A percentile compares a stretch with the other conserved stretches of the same genome.
These are phyloP conservation scores for Formica exsecta DNA, from an alignment of 1,140 invertebrate species.

Conservation along the genomic window DNA sequence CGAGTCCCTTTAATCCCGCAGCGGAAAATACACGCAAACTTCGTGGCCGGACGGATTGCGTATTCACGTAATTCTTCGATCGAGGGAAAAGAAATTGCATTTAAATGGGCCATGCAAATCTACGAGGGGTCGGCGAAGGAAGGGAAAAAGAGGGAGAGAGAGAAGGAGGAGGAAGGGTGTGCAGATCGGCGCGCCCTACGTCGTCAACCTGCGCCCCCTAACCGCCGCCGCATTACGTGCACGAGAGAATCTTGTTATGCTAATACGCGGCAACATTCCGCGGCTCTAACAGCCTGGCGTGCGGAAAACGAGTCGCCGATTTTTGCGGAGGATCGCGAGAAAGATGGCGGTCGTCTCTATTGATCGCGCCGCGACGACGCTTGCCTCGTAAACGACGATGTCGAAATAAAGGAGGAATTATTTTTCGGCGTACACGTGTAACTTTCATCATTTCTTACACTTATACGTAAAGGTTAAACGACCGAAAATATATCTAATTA, in stretches of 20 bases:
- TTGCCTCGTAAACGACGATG: constrained; percentile 32
- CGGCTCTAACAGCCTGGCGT: constrained; percentile 55
- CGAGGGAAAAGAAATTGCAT: constrained; percentile 76
- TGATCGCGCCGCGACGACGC: constrained; percentile 42
- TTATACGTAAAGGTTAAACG: neutral
- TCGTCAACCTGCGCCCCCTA: constrained; percentile 20
- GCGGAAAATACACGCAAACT: constrained; percentile 30
- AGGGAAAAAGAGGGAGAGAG: no score
- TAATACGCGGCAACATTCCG: constrained; percentile 70
- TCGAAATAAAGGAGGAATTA: neutral
- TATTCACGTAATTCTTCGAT: constrained; percentile 78
- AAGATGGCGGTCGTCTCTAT: constrained; percentile 48
- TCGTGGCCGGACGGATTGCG: constrained; percentile 59
- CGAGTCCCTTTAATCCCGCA: constrained; percentile 59
- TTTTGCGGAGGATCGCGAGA: constrained; percentile 44
- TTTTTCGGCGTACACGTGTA: neutral
- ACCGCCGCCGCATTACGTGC: constrained; percentile 65
- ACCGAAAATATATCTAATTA: neutral
- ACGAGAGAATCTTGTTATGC: constrained; percentile 74
- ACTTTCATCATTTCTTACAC: neutral
- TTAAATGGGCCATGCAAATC: constrained; percentile 79
- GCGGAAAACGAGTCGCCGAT: constrained; percentile 63
- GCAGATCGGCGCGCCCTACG: constrained; percentile 35
- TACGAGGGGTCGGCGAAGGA: neutral
- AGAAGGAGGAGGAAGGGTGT: neutral